Conservation (phyloP, 2,113 vertebrate genomes). For the Phalacrocorax aristotelis region DNA sequence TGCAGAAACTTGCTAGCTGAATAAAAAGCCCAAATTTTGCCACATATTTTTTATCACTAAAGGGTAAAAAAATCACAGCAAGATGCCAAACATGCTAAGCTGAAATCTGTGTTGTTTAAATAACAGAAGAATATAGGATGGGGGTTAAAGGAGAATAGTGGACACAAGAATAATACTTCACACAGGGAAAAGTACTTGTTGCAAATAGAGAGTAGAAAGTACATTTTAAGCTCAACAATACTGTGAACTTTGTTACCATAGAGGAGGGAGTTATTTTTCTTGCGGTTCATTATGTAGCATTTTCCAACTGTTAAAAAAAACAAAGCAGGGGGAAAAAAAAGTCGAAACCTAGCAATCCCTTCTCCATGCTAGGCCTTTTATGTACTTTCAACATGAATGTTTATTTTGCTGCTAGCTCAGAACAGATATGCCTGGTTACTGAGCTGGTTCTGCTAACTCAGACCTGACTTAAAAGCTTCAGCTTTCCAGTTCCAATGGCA, state of each 20-base stretch:
- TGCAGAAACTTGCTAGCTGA: background rate
- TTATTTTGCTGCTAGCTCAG: conserved; percentile 41
- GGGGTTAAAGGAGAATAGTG: background rate
- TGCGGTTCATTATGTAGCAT: background rate
- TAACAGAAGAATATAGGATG: background rate
- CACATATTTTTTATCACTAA: background rate
- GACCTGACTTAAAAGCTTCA: conserved; percentile 7
- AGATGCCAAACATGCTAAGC: background rate
- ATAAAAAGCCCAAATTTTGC: background rate
- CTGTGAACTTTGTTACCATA: background rate
- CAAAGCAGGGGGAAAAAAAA: background rate
- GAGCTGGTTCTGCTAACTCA: conserved; percentile 47
- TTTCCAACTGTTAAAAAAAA: conserved; percentile 2
- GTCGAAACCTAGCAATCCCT: background rate
- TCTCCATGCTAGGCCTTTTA: background rate
- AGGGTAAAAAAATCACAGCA: background rate
- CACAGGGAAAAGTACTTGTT: background rate
- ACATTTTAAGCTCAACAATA: background rate
- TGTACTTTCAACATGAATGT: conserved; percentile 39
- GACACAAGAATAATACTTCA: background rate
- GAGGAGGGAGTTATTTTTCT: background rate
- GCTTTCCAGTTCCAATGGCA: background rate
- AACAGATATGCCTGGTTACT: conserved; percentile 32
- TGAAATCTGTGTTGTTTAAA: background rate
- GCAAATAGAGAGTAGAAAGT: background rate